Evolutionary conservation across 2,797 vertebrate species (phyloP), one percentile per base, ranked within the genome.

Genomic region (Bradypus variegatus): DNA sequence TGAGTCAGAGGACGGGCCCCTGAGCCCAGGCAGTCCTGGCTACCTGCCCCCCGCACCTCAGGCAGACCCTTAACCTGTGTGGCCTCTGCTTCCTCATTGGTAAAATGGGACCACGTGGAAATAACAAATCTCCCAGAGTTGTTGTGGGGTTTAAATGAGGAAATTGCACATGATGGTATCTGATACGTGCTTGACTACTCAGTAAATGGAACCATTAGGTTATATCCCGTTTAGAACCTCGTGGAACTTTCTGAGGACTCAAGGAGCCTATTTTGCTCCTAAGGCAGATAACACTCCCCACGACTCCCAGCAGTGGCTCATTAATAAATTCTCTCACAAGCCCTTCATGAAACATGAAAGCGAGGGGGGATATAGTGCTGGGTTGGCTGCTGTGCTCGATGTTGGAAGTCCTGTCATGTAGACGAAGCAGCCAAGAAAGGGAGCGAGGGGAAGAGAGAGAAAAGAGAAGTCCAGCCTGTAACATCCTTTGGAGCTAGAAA

Each of bases 41-140:
- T 45, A 45, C 41, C 41, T 45, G 41, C 41, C 41, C 41, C 41
- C 41, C 41, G 8, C 41, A 45, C 41, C 41, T 45, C 41, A 5
- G 8, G 41, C 41, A 45, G 41, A 8, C 41, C 0, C 31, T 38
- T 69, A 29, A 7, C 15, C 25, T 1, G 2, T 5, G 53, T 48
- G 25, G 19, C 64, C 53, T 73, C 70, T 4, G 10, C 60, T 70
- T 76, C 48, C 81, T 58, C 69, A 1, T 15, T 38, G n/a, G 11
- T 67, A 50, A 50, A 55, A 29, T 25, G 73, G 38, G 55, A 27
- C 11, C 48, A 58, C 58, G 0, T 48, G 41, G 33, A 62, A 6
- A 3, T 67, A 64, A 41, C 21, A 0, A 0, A 1, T 31, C 41
- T 33, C 8, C 25, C 45, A 45, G 33, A 7, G 8, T 55, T 12